Conservation (phyloP, 1,140 invertebrate genomes). For the Drosophila takahashii region DNA sequence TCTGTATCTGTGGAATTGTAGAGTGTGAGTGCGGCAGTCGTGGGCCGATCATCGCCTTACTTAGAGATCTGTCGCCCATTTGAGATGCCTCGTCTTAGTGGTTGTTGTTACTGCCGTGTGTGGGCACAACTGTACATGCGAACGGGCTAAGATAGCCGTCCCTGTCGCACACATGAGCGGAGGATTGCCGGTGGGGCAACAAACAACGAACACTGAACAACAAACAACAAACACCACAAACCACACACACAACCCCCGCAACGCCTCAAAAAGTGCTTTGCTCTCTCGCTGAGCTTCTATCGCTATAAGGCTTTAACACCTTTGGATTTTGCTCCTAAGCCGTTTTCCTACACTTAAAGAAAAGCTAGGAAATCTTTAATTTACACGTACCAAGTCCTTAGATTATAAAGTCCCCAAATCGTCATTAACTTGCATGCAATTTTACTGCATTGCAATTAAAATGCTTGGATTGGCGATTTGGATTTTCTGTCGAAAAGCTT, state of each 20-base stretch:
- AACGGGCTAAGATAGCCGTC: conserved; percentile 59
- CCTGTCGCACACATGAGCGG: conserved; percentile 39
- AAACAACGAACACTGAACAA: conserved; percentile 41
- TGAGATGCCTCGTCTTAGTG: conserved; percentile 38
- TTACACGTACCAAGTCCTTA: not conserved
- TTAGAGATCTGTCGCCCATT: conserved; percentile 80
- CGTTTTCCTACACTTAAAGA: conserved; percentile 18
- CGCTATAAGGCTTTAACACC: conserved; percentile 58
- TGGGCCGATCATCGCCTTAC: conserved; percentile 80
- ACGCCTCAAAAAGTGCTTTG: conserved; percentile 38
- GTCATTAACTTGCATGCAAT: no score
- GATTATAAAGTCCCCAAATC: no score
- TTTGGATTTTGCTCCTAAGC: conserved; percentile 43
- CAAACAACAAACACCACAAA: conserved; percentile 16
- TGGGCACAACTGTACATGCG: conserved; percentile 76
- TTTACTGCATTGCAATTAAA: no score
- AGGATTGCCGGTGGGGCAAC: conserved; percentile 24
- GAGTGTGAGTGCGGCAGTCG: conserved; percentile 45
- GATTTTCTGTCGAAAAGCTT: no score
- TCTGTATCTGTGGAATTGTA: conserved; percentile 26
- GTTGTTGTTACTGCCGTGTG: conserved; percentile 52
- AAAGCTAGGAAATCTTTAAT: not conserved
- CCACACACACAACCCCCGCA: conserved; percentile 64
- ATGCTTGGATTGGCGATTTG: no score
- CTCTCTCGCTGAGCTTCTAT: conserved; percentile 63